These are phyloP conservation scores for Clanis bilineata DNA, from an alignment of 2,888 invertebrate species.

Conservation along the genomic window DNA sequence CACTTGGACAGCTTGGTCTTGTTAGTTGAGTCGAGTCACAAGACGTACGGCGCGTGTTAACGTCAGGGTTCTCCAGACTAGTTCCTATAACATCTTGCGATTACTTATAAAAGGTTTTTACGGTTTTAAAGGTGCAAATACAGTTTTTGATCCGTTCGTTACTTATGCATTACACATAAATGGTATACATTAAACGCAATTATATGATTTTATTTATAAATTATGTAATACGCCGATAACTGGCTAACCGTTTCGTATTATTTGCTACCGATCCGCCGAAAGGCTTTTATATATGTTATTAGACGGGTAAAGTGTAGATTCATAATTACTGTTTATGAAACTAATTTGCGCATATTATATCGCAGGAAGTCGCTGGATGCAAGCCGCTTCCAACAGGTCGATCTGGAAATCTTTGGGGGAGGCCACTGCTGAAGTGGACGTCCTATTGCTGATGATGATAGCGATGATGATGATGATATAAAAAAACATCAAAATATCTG, in stretches of 20 bases:
- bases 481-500: too few relatives aligned
- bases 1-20: neutral
- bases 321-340: too few relatives aligned
- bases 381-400: too few relatives aligned
- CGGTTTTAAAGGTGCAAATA: slow-evolving; percentile 28
- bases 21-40: slow-evolving; percentile 5
- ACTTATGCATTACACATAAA: slow-evolving; percentile 1
- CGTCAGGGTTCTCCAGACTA: slow-evolving; percentile 39
- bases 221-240: neutral
- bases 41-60: slow-evolving; percentile 23
- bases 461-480: too few relatives aligned
- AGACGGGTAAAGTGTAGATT: neutral
- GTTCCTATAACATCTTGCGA: slow-evolving; percentile 54
- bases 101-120: slow-evolving; percentile 36
- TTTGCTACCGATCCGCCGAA: neutral
- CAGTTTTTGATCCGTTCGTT: neutral
- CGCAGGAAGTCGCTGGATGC: too few relatives aligned
- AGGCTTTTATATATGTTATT: slow-evolving; percentile 3
- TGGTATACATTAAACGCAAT: slow-evolving; percentile 5
- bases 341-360: too few relatives aligned
- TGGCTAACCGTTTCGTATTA: neutral
- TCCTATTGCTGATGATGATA: too few relatives aligned
- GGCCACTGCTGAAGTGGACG: too few relatives aligned
- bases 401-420: too few relatives aligned
- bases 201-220: slow-evolving; percentile 6